These are phyloP conservation scores for Genyomyrus donnyi DNA, from an alignment of 2,113 vertebrate species.

Conservation along the genomic window DNA sequence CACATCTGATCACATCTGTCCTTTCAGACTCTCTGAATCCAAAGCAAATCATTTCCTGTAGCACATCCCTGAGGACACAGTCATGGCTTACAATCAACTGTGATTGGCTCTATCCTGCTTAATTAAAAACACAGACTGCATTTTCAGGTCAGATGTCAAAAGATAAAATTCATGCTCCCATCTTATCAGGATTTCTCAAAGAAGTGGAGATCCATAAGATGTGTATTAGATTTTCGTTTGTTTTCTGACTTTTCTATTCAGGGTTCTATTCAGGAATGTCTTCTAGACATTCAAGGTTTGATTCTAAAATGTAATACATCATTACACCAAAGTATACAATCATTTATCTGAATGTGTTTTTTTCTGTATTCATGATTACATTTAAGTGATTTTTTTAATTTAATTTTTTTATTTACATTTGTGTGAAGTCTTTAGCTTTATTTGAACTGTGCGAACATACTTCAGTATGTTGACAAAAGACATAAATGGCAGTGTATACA, in stretches of 20 bases:
- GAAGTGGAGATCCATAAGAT: not conserved
- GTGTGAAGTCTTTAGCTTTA: not conserved
- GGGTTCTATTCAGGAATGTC: no score
- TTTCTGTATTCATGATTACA: not conserved
- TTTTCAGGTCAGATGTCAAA: not conserved
- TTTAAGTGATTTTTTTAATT: not conserved
- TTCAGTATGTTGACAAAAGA: conserved; percentile 42
- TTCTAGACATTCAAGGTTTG: not conserved
- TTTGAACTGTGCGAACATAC: conserved; percentile 29
- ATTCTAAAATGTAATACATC: not conserved
- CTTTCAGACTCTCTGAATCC: not conserved
- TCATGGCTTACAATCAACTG: not conserved
- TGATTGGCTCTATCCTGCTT: not conserved
- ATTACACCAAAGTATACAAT: not conserved
- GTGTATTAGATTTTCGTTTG: not conserved
- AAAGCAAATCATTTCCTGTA: not conserved
- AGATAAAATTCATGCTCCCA: not conserved
- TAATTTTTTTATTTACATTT: no score
- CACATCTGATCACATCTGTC: not conserved
- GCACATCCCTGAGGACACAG: not conserved
- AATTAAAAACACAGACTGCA: not conserved
- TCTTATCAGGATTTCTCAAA: not conserved
- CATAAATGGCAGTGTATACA: conserved; percentile 48
- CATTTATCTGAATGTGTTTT: not conserved
- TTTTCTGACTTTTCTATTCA: not conserved